These are phyloP conservation scores for Aphidius ervi DNA, from an alignment of 1,140 invertebrate genomes.

Conservation along the genomic window DNA sequence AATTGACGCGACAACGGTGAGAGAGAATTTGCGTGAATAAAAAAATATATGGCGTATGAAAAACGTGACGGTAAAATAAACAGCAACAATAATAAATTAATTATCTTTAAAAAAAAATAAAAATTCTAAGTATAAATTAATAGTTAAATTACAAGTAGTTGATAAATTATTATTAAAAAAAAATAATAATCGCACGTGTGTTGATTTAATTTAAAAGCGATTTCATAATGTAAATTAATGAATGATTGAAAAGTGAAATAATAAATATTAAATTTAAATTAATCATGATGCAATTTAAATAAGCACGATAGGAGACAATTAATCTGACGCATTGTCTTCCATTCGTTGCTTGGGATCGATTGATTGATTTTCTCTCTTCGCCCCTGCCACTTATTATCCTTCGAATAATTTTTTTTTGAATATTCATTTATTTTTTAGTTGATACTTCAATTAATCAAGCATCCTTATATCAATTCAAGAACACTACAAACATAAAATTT, in stretches of 20 bases:
- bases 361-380: slow-evolving; percentile 13
- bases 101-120: slow-evolving; percentile 8
- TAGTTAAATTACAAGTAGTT: too few relatives aligned
- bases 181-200: too few relatives aligned
- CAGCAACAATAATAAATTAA: slow-evolving; percentile 18
- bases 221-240: too few relatives aligned
- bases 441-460: too few relatives aligned
- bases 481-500: too few relatives aligned
- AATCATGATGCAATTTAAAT: background rate
- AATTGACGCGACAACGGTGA: slow-evolving; percentile 4
- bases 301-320: background rate
- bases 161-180: too few relatives aligned
- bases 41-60: background rate
- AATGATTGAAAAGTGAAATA: background rate
- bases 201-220: too few relatives aligned
- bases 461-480: too few relatives aligned
- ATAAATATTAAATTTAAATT: background rate
- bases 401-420: too few relatives aligned
- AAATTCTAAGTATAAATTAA: background rate
- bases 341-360: slow-evolving; percentile 11
- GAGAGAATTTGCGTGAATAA: background rate
- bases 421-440: too few relatives aligned
- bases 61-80: slow-evolving; percentile 13
- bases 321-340: slow-evolving; percentile 10
- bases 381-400: background rate